Conservation (phyloP, 30 jellyfish, hydroid and myxozoan species). For the Aurelia sp. region DNA sequence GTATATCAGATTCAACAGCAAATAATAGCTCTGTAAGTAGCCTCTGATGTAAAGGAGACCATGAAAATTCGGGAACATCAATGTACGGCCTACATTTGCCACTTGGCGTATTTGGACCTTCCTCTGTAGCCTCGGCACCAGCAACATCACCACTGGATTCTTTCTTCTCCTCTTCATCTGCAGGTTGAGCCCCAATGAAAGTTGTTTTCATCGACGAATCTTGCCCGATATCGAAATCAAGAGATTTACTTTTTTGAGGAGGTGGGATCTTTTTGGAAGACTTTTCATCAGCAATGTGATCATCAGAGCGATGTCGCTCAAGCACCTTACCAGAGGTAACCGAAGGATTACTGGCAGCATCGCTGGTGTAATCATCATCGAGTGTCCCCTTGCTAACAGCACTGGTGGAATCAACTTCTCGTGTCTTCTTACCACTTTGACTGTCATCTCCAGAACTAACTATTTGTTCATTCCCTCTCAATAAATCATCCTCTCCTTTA, state of each 20-base stretch:
- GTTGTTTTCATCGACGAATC: constrained; percentile 49
- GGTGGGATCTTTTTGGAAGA: constrained; percentile 13
- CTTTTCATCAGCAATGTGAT: neutral
- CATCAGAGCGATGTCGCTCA: constrained; percentile 52
- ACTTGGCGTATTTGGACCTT: constrained; percentile 53
- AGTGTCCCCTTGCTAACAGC: too few relatives aligned
- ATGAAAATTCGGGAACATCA: constrained; percentile 92
- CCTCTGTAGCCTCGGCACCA: neutral
- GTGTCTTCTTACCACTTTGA: too few relatives aligned
- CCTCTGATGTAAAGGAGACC: constrained; percentile 95
- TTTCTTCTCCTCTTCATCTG: constrained; percentile 13
- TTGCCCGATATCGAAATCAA: constrained; percentile 44
- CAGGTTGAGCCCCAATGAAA: constrained; percentile 35
- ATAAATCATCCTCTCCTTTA: neutral
- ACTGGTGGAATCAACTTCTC: too few relatives aligned
- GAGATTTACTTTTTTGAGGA: constrained; percentile 39
- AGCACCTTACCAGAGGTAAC: constrained; percentile 1
- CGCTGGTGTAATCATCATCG: too few relatives aligned
- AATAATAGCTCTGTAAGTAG: constrained; percentile 88
- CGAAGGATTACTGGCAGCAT: neutral
- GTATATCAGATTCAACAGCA: constrained; percentile 91
- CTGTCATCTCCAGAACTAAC: too few relatives aligned
- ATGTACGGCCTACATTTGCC: constrained; percentile 83
- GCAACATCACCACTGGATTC: neutral
- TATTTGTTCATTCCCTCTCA: too few relatives aligned